phyloP scores from a whole-genome alignment of 2,113 vertebrate genomes.

The Platichthys flesus region DNA sequence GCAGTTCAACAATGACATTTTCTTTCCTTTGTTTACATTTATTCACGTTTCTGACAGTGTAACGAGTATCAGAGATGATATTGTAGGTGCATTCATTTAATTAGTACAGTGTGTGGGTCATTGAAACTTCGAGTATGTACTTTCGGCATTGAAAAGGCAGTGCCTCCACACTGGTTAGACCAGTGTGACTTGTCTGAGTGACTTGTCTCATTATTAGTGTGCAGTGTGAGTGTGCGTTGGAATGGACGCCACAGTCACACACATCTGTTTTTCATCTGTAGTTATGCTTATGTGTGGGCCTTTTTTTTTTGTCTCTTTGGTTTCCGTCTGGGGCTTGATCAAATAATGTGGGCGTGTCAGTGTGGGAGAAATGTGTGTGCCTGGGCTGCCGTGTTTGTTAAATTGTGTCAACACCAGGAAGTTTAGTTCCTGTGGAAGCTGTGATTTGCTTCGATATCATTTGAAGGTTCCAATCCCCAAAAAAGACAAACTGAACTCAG shows the following conservation, averaged over 20 bases:
- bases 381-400: neutral
- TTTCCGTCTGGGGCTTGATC: neutral
- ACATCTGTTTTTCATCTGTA: slow-evolving; percentile 20
- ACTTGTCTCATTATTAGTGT: no score
- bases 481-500: neutral
- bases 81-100: no score
- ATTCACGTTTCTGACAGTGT: neutral
- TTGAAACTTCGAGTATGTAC: neutral
- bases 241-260: neutral
- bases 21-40: no score
- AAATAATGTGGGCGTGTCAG: no score
- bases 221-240: neutral
- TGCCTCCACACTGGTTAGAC: no score
- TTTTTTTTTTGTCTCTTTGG: neutral
- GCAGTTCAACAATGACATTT: neutral
- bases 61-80: no score
- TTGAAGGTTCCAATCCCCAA: neutral
- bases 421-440: slow-evolving; percentile 8
- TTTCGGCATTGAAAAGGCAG: no score
- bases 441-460: neutral
- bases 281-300: slow-evolving; percentile 19
- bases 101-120: no score
- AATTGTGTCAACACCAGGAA: neutral
- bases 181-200: neutral
- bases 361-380: neutral